Evolutionary conservation across 2,113 vertebrate species (phyloP).

Genomic region (Heptranchias perlo): DNA sequence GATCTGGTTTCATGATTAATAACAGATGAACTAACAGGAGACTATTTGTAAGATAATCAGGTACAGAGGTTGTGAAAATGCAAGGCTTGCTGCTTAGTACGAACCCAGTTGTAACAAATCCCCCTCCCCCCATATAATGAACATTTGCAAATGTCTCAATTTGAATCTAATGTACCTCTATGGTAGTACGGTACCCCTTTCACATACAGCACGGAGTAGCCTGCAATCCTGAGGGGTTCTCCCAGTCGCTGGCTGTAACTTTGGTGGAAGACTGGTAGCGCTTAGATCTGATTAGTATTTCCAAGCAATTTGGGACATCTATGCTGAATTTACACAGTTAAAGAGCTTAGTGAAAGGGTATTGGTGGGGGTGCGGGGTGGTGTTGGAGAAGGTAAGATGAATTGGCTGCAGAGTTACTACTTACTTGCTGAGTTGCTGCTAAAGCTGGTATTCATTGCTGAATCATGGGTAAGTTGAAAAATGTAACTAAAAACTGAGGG

Average conservation of each 20-base stretch:
- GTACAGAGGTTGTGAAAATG: constrained; percentile 10
- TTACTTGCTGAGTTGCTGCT: background rate
- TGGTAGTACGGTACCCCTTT: background rate
- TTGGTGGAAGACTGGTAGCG: background rate
- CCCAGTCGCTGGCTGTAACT: background rate
- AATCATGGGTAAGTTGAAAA: background rate
- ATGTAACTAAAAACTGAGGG: background rate
- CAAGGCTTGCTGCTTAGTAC: background rate
- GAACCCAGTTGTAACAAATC: background rate
- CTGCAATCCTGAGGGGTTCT: background rate
- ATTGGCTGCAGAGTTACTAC: background rate
- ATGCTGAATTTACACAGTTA: background rate
- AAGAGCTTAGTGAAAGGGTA: background rate
- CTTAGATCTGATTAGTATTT: background rate
- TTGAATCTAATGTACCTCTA: background rate
- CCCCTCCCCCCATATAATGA: background rate
- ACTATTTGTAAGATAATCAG: constrained; percentile 21
- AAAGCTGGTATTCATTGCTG: background rate
- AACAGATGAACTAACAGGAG: constrained; percentile 28
- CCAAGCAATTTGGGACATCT: too few relatives aligned
- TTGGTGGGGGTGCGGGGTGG: too few relatives aligned
- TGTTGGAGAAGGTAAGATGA: background rate
- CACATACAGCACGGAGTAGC: background rate
- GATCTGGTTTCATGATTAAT: constrained; percentile 31
- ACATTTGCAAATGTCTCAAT: background rate